phyloP scores from a whole-genome alignment of 2,113 vertebrate genomes.

The Campylomormyrus tamandua region DNA sequence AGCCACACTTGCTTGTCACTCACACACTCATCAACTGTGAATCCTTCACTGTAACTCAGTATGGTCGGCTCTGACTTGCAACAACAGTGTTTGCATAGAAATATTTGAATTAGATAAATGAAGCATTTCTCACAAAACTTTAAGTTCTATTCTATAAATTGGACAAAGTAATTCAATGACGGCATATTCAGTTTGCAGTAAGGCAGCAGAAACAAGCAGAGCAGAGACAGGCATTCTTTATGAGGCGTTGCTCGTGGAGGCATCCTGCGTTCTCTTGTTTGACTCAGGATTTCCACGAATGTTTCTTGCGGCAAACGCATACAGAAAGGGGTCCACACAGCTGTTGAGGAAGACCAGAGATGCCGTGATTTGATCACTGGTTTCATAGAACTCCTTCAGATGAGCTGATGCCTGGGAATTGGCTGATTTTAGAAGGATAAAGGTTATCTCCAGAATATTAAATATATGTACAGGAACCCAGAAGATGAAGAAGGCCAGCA shows the following conservation, averaged over 20 bases:
- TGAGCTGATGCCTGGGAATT: background rate
- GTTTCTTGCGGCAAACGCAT: constrained; percentile 50
- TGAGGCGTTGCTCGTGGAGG: background rate
- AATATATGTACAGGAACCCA: constrained; percentile 55
- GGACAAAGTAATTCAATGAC: background rate
- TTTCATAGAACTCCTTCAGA: constrained; percentile 23
- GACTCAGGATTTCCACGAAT: background rate
- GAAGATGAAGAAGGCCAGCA: constrained; percentile 49
- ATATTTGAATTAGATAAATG: background rate
- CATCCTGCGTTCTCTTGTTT: background rate
- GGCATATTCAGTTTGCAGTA: background rate
- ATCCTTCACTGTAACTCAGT: background rate
- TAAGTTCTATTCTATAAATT: background rate
- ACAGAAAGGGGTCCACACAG: constrained; percentile 57
- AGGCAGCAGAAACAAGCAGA: background rate
- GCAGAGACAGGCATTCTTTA: background rate
- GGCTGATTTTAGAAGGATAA: constrained; percentile 19
- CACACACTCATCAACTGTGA: background rate
- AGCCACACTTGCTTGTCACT: background rate
- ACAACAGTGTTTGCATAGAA: background rate
- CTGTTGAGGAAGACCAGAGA: constrained; percentile 54
- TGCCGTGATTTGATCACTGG: constrained; percentile 40
- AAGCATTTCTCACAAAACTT: background rate
- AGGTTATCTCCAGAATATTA: constrained; percentile 42
- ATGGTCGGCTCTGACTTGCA: background rate